Conservation (phyloP, 2,888 invertebrate genomes). For the Agrochola lychnidis region DNA sequence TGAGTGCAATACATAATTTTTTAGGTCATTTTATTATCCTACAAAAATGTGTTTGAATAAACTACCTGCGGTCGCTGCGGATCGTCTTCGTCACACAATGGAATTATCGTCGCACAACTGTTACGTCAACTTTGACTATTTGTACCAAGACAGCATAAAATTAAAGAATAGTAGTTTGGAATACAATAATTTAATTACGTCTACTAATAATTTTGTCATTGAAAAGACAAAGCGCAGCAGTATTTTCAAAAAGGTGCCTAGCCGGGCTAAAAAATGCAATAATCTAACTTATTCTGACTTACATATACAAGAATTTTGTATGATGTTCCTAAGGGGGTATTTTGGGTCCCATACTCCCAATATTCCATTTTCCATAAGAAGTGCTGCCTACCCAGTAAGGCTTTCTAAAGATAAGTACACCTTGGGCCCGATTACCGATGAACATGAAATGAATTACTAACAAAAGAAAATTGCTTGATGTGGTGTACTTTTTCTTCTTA, state of each 20-base stretch:
- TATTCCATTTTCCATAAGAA: neutral
- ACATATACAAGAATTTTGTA: no score
- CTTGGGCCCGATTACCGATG: neutral
- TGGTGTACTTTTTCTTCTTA: neutral
- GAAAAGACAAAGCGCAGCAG: neutral
- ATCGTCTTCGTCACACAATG: slow-evolving; percentile 32
- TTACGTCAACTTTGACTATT: slow-evolving; percentile 64
- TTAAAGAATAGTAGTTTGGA: slow-evolving; percentile 34
- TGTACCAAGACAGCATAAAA: slow-evolving; percentile 55
- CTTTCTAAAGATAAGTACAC: neutral
- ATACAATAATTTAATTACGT: neutral
- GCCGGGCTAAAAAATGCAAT: neutral
- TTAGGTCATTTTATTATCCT: neutral
- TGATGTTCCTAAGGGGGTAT: no score
- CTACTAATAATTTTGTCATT: no score
- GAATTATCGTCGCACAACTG: slow-evolving; percentile 37
- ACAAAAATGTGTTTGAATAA: neutral
- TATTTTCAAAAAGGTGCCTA: neutral
- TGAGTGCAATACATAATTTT: no score
- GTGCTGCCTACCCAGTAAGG: neutral
- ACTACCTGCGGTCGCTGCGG: neutral
- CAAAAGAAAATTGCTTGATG: neutral
- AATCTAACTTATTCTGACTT: neutral
- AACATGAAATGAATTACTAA: neutral
- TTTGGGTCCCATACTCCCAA: neutral